Conservation (phyloP, 2,888 invertebrate species). For the Diloba caeruleocephala region DNA sequence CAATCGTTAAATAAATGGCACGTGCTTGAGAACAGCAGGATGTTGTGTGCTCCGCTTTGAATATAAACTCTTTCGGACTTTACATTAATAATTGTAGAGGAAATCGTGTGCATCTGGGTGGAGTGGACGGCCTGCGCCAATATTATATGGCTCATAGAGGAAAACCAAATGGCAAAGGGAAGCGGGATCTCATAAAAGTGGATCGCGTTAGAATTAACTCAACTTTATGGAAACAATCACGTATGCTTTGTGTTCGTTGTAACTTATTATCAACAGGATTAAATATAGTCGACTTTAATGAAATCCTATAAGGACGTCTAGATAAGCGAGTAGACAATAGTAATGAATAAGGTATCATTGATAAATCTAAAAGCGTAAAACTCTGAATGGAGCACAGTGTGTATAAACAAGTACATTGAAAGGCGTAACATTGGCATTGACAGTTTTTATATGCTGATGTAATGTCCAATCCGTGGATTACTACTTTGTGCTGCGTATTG, state of each 20-base stretch:
- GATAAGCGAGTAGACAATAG: constrained; percentile 23
- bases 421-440: constrained; percentile 80
- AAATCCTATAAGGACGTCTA: constrained; percentile 6
- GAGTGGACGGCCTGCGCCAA: constrained; percentile 61
- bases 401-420: constrained; percentile 52
- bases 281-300: constrained; percentile 1
- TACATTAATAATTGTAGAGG: constrained; percentile 70
- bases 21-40: constrained; percentile 77
- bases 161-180: constrained; percentile 76
- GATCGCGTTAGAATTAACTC: constrained; percentile 60
- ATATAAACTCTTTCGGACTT: constrained; percentile 69
- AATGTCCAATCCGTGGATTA: constrained; percentile 70
- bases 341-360: constrained; percentile 46
- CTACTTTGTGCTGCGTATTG: constrained; percentile 70
- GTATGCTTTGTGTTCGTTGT: constrained; percentile 40
- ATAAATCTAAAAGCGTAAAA: constrained; percentile 45
- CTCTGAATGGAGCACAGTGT: constrained; percentile 64
- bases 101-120: constrained; percentile 77
- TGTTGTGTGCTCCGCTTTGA: constrained; percentile 70
- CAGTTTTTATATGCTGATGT: constrained; percentile 79
- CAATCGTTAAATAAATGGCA: constrained; percentile 74
- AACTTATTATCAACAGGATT: constrained; percentile 12
- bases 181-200: constrained; percentile 66
- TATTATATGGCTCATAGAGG: constrained; percentile 63
- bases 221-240: constrained; percentile 58